Base-by-base conservation (phyloP, 2,797 vertebrate species). In the Sebastes vulpes region DNA sequence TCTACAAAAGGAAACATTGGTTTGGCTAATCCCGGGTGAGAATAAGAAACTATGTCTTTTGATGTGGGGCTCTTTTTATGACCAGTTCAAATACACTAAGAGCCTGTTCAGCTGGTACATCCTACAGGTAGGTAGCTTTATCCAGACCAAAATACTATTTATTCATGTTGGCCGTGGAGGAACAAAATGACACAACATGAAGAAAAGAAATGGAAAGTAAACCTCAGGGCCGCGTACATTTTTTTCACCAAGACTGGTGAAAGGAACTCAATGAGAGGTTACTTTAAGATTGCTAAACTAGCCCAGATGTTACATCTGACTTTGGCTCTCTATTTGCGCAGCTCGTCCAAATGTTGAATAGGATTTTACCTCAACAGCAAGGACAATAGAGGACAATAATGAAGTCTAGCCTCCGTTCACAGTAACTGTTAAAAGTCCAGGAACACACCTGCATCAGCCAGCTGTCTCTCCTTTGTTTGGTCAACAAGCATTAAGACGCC, bases 401-500 rank as follows among this genome's bases (percentile, higher is more conserved):
- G 1, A 16, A 25, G 3, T 46, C 18, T 21, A 7, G 12, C 9
- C 6, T 28, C 38, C 7, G 3, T 31, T 48, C 4, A 5, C 18
- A 59, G 46, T 11, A 68, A 0, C 11, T 5, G 14, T 4, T 56
- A n/a, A 31, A 65, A 1, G 4, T 5, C 14, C 5, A 26, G 14
- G 8, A 23, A 26, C 9, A 25, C 2, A 60, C 72, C 48, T 28
- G 31, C 66, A 48, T 73, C 46, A 61, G 20, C 9, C 26, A n/a
- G 12, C 9, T 26, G 0, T 2, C 16, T 64, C 9, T 61, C 59
- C 31, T 83, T 52, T 83, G 35, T 85, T 92, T 79, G 46, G 18
- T 38, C 68, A 83, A 85, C 57, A 87, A 65, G 14, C 64, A 64
- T 35, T 42, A 74, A 73, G 20, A 61, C 59, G 66, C 57, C 7